Evolutionary conservation across 1,140 invertebrate genomes (phyloP), one percentile per base, ranked within the genome.

Genomic region (Laupala kohalensis): DNA sequence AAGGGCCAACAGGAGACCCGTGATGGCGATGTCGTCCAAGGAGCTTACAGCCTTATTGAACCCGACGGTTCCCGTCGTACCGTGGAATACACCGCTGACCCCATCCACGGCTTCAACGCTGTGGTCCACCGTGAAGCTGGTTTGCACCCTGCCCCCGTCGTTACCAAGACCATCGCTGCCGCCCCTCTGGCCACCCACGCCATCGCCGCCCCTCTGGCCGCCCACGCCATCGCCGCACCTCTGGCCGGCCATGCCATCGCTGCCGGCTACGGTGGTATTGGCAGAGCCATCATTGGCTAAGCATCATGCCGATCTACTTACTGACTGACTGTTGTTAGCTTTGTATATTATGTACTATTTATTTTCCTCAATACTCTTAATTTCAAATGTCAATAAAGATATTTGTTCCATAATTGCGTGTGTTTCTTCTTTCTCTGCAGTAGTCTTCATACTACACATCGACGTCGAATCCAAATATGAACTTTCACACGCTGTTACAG

Each of bases 51-150:
- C 69, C 83, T 86, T 24, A 76, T 81, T 24, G 66, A 68, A 13
- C 27, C 73, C 71, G 64, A 26, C 70, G 63, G 66, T 37, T 25
- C 19, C 25, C 71, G 64, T 63, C 69, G 74, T 66, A 69, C 71
- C 72, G 86, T 86, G 67, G 83, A 83, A 72, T 87, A 87, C 79
- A 81, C 81, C 71, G 85, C 85, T 64, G 77, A 74, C 62, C 37
- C 64, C 25, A 69, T 74, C 67, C 72, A 72, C 28, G 75, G 75
- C 53, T 76, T 75, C 72, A 75, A 75, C 71, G 75, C 75, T 15
- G 73, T 75, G 12, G 73, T 76, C 2, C 72, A 73, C 66, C 15
- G 15, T 5, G 23, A 24, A n/a, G n/a, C n/a, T n/a, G n/a, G n/a
- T n/a, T n/a, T n/a, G 37, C 62, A 69, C 69, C 64, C 71, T 66